Conservation (phyloP, 2,888 invertebrate genomes). For the Rotaria sp. region DNA sequence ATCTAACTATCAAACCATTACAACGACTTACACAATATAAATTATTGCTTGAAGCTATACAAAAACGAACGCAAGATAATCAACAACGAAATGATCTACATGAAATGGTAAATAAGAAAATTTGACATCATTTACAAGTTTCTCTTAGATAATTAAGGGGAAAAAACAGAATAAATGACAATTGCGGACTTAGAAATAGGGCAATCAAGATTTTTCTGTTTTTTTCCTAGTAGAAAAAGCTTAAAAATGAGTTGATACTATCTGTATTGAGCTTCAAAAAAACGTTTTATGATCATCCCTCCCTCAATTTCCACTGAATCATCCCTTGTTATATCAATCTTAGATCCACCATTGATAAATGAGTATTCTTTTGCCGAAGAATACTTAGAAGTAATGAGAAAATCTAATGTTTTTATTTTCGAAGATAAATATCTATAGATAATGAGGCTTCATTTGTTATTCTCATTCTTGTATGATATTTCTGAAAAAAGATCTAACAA, state of each 20-base stretch:
- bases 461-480: too few relatives aligned
- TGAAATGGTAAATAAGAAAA: neutral
- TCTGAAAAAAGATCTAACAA: neutral
- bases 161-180: too few relatives aligned
- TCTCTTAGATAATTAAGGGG: neutral
- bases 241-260: too few relatives aligned
- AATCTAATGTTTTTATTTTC: neutral
- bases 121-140: neutral
- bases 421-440: neutral
- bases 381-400: neutral
- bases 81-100: conserved; percentile 30
- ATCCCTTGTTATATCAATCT: too few relatives aligned
- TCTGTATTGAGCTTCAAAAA: too few relatives aligned
- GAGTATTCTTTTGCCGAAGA: neutral
- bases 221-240: too few relatives aligned
- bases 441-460: too few relatives aligned
- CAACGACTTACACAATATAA: conserved; percentile 25
- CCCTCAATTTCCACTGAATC: too few relatives aligned
- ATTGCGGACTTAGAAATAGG: too few relatives aligned
- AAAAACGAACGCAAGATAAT: neutral
- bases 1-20: conserved; percentile 16
- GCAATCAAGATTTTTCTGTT: too few relatives aligned
- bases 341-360: too few relatives aligned
- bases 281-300: too few relatives aligned
- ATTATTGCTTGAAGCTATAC: conserved; percentile 28